phyloP scores from a whole-genome alignment of 2,888 invertebrate genomes.

The Rapana venosa region DNA sequence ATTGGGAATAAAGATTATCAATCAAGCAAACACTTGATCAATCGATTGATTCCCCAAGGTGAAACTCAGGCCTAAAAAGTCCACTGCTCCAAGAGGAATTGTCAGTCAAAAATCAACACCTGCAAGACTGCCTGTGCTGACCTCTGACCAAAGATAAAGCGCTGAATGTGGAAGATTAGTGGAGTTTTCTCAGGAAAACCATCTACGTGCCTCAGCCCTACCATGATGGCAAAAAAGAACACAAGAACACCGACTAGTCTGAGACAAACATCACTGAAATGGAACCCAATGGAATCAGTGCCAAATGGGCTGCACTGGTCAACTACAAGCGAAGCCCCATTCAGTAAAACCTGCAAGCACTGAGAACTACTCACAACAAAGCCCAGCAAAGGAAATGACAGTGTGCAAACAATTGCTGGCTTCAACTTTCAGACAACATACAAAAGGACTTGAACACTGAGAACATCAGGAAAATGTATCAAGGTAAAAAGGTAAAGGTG shows the following conservation, averaged over 20 bases:
- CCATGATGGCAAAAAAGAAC: neutral
- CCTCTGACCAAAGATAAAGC: neutral
- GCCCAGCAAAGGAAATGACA: neutral
- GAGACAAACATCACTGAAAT: neutral
- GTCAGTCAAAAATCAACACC: neutral
- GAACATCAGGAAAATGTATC: neutral
- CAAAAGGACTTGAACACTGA: neutral
- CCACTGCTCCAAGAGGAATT: neutral
- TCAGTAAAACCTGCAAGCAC: neutral
- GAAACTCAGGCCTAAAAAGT: too few relatives aligned
- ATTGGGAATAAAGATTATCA: too few relatives aligned
- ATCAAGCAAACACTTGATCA: too few relatives aligned
- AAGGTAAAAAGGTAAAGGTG: too few relatives aligned
- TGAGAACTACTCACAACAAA: neutral
- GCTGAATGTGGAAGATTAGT: too few relatives aligned
- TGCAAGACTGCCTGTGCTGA: neutral
- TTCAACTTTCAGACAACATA: neutral
- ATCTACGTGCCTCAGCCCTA: neutral
- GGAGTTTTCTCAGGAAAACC: neutral
- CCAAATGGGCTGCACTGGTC: neutral
- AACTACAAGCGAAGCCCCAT: neutral
- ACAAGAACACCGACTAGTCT: neutral
- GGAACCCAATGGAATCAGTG: neutral
- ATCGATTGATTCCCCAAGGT: too few relatives aligned
- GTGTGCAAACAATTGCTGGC: neutral